Percentiles rank a stretch among this genome's conserved stretches.
These are phyloP conservation scores for Sceloporus undulatus DNA, from an alignment of 2,113 vertebrate species.

Conservation along the genomic window DNA sequence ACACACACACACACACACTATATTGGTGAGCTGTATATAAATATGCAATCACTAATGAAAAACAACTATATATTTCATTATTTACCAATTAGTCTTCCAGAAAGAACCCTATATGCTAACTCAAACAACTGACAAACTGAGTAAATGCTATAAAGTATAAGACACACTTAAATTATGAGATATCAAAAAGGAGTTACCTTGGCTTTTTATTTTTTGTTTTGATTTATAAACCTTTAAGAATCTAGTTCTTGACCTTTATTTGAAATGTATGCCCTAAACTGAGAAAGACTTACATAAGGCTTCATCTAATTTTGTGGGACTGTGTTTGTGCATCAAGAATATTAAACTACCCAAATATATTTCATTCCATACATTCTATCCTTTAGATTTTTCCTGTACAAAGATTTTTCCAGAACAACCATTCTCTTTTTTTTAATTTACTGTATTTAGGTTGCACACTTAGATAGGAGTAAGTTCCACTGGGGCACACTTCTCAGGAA, in stretches of 20 bases:
- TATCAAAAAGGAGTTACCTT: background rate
- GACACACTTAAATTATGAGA: background rate
- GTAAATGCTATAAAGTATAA: background rate
- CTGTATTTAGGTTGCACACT: background rate
- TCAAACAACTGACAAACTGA: background rate
- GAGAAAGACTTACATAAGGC: too few species aligned
- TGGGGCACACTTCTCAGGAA: background rate
- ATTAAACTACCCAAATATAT: background rate
- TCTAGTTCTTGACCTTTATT: background rate
- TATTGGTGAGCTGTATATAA: too few species aligned
- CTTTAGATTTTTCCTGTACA: background rate
- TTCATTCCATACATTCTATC: background rate
- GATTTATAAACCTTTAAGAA: background rate
- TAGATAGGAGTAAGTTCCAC: background rate
- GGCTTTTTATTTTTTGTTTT: background rate
- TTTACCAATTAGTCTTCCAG: background rate
- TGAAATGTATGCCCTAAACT: background rate
- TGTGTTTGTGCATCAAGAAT: too few species aligned
- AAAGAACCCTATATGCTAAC: background rate
- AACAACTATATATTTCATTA: background rate
- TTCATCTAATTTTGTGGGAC: background rate
- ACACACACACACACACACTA: too few species aligned
- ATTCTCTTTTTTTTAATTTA: background rate
- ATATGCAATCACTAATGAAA: background rate
- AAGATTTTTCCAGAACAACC: constrained; percentile 1